Conservation (phyloP, 2,888 invertebrate genomes). For the Tupiocoris notatus region DNA sequence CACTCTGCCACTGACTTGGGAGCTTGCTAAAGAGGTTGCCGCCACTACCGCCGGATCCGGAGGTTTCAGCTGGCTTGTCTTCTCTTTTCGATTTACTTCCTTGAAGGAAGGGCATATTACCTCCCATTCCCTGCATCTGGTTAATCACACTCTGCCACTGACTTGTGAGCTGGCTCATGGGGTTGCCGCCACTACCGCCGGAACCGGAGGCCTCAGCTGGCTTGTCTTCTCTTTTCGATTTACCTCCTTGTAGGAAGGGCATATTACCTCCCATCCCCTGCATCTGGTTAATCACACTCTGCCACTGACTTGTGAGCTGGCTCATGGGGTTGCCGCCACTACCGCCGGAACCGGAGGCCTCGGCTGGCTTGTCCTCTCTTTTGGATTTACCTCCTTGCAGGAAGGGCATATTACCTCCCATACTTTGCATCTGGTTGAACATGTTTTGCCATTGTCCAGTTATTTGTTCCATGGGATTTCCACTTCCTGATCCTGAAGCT, state of each 20-base stretch:
- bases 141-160: slow-evolving; percentile 1
- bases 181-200: background rate
- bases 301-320: slow-evolving; percentile 5
- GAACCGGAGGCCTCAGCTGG: background rate
- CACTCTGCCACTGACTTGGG: background rate
- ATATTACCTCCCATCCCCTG: slow-evolving; percentile 3
- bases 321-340: slow-evolving; percentile 16
- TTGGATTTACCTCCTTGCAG: background rate
- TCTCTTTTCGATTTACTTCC: slow-evolving; percentile 2
- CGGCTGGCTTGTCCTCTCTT: slow-evolving; percentile 8
- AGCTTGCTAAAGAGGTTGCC: slow-evolving; percentile 1
- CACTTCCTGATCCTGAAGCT: background rate
- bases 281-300: background rate
- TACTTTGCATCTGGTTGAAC: background rate
- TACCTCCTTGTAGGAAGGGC: slow-evolving; percentile 13
- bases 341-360: background rate
- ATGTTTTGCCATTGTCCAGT: background rate
- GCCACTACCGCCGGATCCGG: background rate
- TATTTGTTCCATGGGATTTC: slow-evolving; percentile 7
- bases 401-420: slow-evolving; percentile 23
- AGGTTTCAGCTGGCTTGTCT: background rate
- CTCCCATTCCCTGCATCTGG: background rate
- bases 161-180: slow-evolving; percentile 8
- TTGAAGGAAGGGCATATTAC: slow-evolving; percentile 3
- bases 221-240: background rate